Conservation (phyloP, 2,113 vertebrate genomes). For the Zosterops lateralis region DNA sequence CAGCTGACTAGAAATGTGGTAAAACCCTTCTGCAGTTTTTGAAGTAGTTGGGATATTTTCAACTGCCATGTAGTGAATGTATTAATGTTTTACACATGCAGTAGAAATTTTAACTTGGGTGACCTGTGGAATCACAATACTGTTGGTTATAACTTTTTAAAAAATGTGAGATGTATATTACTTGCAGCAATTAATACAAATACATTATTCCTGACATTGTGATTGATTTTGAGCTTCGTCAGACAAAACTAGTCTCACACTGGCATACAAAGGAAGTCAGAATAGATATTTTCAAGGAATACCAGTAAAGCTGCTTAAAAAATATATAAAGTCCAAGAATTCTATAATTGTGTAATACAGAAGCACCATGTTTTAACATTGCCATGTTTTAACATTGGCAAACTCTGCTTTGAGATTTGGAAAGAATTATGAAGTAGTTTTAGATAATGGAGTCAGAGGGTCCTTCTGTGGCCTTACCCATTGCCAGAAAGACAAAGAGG, state of each 20-base stretch:
- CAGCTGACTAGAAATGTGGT: background rate
- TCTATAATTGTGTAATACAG: background rate
- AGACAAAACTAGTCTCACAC: background rate
- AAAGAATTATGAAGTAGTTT: background rate
- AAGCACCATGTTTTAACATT: background rate
- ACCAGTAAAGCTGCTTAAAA: background rate
- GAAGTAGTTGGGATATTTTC: background rate
- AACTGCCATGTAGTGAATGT: background rate
- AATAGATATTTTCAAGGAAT: background rate
- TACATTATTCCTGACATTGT: background rate
- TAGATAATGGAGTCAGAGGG: background rate
- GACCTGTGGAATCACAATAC: background rate
- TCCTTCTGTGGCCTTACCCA: background rate
- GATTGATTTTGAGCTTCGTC: background rate
- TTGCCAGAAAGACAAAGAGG: background rate
- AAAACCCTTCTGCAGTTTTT: background rate
- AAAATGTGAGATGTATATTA: background rate
- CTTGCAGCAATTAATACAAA: background rate
- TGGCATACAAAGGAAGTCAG: background rate
- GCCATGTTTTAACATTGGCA: background rate
- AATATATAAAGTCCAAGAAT: background rate
- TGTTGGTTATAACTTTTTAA: background rate
- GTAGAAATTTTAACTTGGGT: background rate
- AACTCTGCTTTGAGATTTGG: background rate
- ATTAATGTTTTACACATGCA: background rate